Evolutionary conservation across 2,888 invertebrate genomes (phyloP).

Genomic region (Eupithecia dodoneata): DNA sequence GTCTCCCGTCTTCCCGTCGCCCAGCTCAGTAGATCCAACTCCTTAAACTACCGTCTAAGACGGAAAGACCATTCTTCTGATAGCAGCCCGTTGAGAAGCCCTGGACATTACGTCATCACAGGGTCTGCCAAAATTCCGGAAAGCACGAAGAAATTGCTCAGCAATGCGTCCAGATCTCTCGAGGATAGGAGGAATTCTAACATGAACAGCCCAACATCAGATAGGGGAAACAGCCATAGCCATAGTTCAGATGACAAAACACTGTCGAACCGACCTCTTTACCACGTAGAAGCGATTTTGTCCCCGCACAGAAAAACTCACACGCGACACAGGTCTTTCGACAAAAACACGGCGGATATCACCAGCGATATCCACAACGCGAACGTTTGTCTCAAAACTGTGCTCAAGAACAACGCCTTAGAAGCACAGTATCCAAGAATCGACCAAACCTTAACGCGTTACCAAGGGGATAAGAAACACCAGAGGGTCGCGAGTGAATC

Average conservation of each 20-base stretch:
- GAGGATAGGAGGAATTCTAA: constrained; percentile 70
- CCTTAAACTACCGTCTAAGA: constrained; percentile 76
- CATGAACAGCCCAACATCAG: constrained; percentile 77
- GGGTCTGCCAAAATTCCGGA: constrained; percentile 73
- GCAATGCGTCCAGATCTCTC: constrained; percentile 71
- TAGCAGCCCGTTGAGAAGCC: constrained; percentile 76
- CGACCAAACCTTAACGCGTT: constrained; percentile 69
- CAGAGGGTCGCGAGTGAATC: constrained; percentile 65
- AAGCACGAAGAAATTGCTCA: constrained; percentile 65
- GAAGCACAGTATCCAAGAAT: constrained; percentile 70
- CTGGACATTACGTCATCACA: constrained; percentile 78
- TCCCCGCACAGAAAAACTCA: constrained; percentile 78
- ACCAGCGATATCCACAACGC: constrained; percentile 71
- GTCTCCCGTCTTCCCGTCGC: constrained; percentile 76
- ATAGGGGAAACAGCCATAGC: constrained; percentile 59
- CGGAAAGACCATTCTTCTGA: constrained; percentile 71
- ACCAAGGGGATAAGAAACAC: constrained; percentile 71
- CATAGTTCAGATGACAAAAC: constrained; percentile 81
- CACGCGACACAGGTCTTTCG: constrained; percentile 81
- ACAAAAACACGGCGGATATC: constrained; percentile 70
- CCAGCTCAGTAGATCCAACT: constrained; percentile 77
- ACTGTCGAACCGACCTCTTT: constrained; percentile 69
- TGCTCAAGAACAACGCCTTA: constrained; percentile 75
- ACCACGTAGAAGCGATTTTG: constrained; percentile 69
- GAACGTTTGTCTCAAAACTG: constrained; percentile 74